Conservation (phyloP, 2,888 invertebrate genomes). For the Cerceris rybyensis region DNA sequence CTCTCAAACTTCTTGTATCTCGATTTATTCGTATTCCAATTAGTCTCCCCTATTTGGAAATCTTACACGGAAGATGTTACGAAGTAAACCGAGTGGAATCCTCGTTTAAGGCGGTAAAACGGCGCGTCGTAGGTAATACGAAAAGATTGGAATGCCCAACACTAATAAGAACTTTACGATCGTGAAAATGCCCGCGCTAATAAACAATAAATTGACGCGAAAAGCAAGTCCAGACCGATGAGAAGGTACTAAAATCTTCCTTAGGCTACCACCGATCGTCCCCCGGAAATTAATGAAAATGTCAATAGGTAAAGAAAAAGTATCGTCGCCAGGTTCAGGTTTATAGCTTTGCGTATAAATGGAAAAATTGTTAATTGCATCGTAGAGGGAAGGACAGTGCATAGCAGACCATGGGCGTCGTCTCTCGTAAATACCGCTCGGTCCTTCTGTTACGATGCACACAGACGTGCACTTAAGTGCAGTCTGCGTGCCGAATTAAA, state of each 20-base stretch:
- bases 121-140: neutral
- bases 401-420: constrained; percentile 8
- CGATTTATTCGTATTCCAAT: too few species aligned
- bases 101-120: too few species aligned
- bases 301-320: constrained; percentile 22
- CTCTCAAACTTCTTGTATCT: too few species aligned
- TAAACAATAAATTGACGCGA: constrained; percentile 26
- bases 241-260: too few species aligned
- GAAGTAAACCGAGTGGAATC: too few species aligned
- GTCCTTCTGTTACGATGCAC: neutral
- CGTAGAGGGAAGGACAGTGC: constrained; percentile 19
- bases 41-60: too few species aligned
- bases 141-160: neutral
- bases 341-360: constrained; percentile 14
- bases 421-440: constrained; percentile 34
- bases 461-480: neutral
- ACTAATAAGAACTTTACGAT: constrained; percentile 21
- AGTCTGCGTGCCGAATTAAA: constrained; percentile 11
- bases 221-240: neutral
- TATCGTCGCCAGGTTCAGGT: constrained; percentile 21
- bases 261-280: neutral
- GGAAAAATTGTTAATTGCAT: constrained; percentile 30
- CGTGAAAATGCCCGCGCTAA: neutral
- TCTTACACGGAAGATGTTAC: too few species aligned
- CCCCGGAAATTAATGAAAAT: constrained; percentile 39